Evolutionary conservation across 2,797 vertebrate genomes (phyloP), one percentile per base, ranked within the genome.

Genomic region (Knipowitschia caucasica): DNA sequence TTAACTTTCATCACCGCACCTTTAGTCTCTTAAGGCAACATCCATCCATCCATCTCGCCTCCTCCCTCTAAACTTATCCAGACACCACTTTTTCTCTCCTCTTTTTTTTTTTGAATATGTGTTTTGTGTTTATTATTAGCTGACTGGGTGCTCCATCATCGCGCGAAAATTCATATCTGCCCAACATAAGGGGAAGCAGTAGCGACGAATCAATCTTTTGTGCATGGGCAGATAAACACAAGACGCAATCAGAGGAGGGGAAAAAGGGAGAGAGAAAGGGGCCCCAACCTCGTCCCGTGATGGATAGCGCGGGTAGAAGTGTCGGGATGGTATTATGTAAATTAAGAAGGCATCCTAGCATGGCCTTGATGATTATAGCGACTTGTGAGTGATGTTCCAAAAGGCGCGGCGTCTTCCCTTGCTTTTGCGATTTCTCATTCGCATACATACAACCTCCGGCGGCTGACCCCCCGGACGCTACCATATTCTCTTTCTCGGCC

Each of bases 301-400:
- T 94, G 91, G 93, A 93, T 95, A 91, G 91, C 90, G 76, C 86
- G 91, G 92, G 92, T 89, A 90, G 93, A 92, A 60, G 87, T 92
- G 90, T 94, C 88, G 92, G 92, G 92, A 90, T 81, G 86, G 91
- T 91, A 91, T 92, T 94, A 95, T 95, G 94, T 92, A 97, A 95
- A 96, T 95, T 85, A 90, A 89, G 82, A 68, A 92, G 91, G 89
- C 92, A 93, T 93, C 87, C 86, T 83, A 91, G 91, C 91, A 90
- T 91, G 87, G 92, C 91, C 85, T 92, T 94, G 92, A 91, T 94
- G 93, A 94, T 95, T 94, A 92, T 88, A 67, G 65, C 89, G 84
- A 89, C 89, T 91, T 89, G 88, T 86, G 92, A 95, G 87, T 93
- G 86, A 89, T 92, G 88, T 82, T 84, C 85, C 77, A 67, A 72